A percentile compares a stretch with the other conserved stretches of the same genome.
phyloP scores from a whole-genome alignment of 2,888 invertebrate species.

The Apomyelois bistriatella region DNA sequence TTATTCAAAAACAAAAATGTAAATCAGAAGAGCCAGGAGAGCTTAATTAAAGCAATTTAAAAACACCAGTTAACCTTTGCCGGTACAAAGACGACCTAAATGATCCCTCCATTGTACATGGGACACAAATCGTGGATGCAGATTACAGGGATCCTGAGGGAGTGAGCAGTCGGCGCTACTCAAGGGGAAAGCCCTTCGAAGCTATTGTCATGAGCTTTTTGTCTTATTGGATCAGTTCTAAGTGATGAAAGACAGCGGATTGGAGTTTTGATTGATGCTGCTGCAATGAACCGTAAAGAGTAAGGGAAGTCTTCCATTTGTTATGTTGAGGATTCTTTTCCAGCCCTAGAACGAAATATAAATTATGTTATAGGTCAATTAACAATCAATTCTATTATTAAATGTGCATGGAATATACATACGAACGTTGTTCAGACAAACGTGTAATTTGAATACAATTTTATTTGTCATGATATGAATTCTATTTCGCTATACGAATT shows the following conservation, averaged over 20 bases:
- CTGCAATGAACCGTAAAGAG: not conserved
- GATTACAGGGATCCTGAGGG: conserved; percentile 34
- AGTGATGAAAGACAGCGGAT: conserved; percentile 10
- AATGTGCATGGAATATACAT: too few species aligned
- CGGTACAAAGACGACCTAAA: conserved; percentile 16
- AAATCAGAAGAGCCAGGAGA: not conserved
- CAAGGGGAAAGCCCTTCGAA: conserved; percentile 20
- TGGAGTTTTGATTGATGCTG: conserved; percentile 3
- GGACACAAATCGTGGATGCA: conserved; percentile 39
- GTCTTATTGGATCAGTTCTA: conserved; percentile 26
- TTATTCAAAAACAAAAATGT: too few species aligned
- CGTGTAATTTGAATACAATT: too few species aligned
- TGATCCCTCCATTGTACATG: conserved; percentile 27
- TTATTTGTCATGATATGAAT: too few species aligned
- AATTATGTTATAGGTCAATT: too few species aligned
- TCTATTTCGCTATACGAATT: too few species aligned
- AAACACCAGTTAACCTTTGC: conserved; percentile 17
- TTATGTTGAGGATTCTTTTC: not conserved
- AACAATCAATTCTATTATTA: too few species aligned
- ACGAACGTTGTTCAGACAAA: too few species aligned
- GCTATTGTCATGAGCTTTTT: conserved; percentile 37
- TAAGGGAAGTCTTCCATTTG: not conserved
- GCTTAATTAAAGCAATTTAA: conserved; percentile 13
- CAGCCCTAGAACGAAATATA: too few species aligned
- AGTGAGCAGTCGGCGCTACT: conserved; percentile 31